Evolutionary conservation across 2,888 invertebrate species (phyloP), one percentile per base, ranked within the genome.

Genomic region (Ophion obscuratus): DNA sequence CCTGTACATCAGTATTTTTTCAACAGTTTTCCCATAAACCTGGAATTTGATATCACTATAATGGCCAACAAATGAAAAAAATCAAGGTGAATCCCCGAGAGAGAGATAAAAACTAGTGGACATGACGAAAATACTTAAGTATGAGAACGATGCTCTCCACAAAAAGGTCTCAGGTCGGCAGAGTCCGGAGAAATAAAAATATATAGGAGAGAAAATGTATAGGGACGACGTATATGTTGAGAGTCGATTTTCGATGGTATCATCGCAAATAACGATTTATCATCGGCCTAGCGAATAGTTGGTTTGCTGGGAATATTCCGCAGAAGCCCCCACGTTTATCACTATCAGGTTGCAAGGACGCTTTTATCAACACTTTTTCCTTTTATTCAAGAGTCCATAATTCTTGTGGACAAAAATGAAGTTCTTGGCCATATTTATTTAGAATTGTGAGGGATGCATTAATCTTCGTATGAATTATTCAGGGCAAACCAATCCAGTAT

Each of bases 131-230:
- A 68, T 47, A n/a, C 31, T 68, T 68, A 44, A 44, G n/a, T 3
- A 47, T 2, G 24, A 47, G 20, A 31, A 47, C 17, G 68, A 47
- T 24, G 20, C 62, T 57, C 44, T 66, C 40, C 31, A 84, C 17
- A 27, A 73, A 77, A 84, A 84, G 76, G 61, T 81, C 76, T 73
- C 24, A 70, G 76, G 71, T 76, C 24, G 61, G n/a, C 40, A 75
- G 53, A 64, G 44, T 83, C 74, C 24, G 75, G 80, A 67, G 61
- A 57, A 81, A 81, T 84, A 71, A 84, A 71, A 84, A 80, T 84
- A 71, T 71, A 76, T 75, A 79, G 76, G 47, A 70, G 79, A 53
- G 31, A 27, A 47, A 57, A 27, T 31, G 74, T 27, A 68, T 57
- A 53, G 20, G 44, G 27, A 20, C 71, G 64, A 70, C 61, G 67